Base-by-base conservation (phyloP, 2,888 invertebrate genomes). In the Cremastinae sp. region DNA sequence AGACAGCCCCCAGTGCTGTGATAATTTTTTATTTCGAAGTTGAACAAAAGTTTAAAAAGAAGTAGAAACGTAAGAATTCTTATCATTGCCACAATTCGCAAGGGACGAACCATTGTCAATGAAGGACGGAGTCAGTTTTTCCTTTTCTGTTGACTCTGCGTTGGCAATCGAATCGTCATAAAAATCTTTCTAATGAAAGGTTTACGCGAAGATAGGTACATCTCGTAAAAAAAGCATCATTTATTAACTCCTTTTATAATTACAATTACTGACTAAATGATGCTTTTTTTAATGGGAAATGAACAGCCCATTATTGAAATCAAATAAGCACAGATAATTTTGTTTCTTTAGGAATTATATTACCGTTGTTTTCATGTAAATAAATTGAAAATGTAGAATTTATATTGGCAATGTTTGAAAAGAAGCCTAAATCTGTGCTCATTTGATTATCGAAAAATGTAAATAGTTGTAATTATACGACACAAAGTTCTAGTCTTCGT, bases 401-500 rank as follows among this genome's bases (percentile, higher is more conserved):
- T 45, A n/a, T 51, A 22, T 22, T 62, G n/a, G 7, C 12, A 39
- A 37, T 2, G 55, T 12, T n/a, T n/a, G n/a, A 4, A 20, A 18
- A 45, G 22, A 39, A 61, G 22, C 35, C 5, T 39, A 39, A 47
- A 22, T 70, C 62, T 55, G 45, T 56, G 62, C 56, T 59, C 43
- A 59, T 22, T 65, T 18, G 37, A 55, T 53, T 59, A 69, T 59
- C 51, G 58, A 59, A 16, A 39, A 14, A 64, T 76, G 73, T 76
- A 76, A 14, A 76, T 76, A 73, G 35, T 4, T 76, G 76, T 74
- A 74, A 73, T 72, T 73, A 66, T 14, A 55, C 37, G 28, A 20
- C 41, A n/a, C 18, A 37, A 64, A 58, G 45, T 55, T 65, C 45
- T 53, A 55, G 65, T 66, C 41, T 53, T 41, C 5, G 12, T n/a